Conservation (phyloP, 2,797 vertebrate genomes). For the Astyanax mexicanus region DNA sequence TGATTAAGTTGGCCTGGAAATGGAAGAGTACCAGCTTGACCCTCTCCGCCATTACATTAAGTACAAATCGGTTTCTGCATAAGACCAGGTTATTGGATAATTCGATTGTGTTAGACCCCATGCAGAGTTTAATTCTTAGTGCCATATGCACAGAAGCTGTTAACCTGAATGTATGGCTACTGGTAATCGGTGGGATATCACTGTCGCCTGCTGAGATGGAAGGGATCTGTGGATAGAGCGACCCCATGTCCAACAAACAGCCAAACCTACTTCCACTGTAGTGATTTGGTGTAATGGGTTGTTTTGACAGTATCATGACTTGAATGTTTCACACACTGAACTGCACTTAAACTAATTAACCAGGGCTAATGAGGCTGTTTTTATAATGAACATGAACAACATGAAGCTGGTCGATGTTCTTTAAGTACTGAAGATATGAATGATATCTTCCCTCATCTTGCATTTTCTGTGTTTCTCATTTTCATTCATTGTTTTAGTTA, state of each 20-base stretch:
- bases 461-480: no score
- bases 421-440: no score
- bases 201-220: not conserved
- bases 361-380: no score
- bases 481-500: no score
- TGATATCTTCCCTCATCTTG: no score
- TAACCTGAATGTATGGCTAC: not conserved
- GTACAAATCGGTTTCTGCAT: not conserved
- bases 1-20: conserved; percentile 6
- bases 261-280: not conserved
- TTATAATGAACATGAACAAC: no score
- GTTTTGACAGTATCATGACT: not conserved
- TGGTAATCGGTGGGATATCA: not conserved
- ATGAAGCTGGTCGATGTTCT: no score
- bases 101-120: not conserved
- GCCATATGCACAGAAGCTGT: conserved; percentile 6
- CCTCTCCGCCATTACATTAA: not conserved
- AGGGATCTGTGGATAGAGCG: not conserved
- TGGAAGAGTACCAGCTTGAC: not conserved
- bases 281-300: not conserved
- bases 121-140: conserved; percentile 1
- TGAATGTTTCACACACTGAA: no score
- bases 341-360: no score
- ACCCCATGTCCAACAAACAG: not conserved
- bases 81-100: conserved; percentile 5